Evolutionary conservation across 2,797 vertebrate genomes (phyloP).

Genomic region (Anguilla marmorata): DNA sequence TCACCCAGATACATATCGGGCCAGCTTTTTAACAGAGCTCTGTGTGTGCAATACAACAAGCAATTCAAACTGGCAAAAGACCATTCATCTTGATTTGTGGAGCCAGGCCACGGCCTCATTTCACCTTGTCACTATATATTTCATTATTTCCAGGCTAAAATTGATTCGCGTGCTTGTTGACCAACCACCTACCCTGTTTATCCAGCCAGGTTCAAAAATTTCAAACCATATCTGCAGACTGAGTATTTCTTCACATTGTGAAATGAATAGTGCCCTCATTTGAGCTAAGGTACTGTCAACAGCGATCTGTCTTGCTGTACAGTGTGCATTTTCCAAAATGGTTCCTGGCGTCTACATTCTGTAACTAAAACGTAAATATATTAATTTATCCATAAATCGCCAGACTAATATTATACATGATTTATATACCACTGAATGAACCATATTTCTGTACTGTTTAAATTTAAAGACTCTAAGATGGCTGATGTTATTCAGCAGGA

Average conservation of each 20-base stretch:
- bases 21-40: conserved; percentile 12
- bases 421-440: not conserved
- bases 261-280: not conserved
- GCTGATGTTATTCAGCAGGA: conserved; percentile 41
- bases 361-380: not conserved
- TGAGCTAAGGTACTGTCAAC: not conserved
- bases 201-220: not conserved
- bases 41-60: not conserved
- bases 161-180: not conserved
- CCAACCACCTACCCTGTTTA: not conserved
- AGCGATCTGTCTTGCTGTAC: not conserved
- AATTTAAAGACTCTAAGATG: conserved; percentile 37
- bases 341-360: not conserved
- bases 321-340: not conserved
- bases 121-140: not conserved
- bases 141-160: not conserved
- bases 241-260: not conserved
- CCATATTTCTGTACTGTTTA: conserved; percentile 14
- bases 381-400: not conserved
- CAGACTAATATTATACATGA: not conserved
- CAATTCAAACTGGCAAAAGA: conserved; percentile 1
- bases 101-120: conserved; percentile 15
- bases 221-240: not conserved
- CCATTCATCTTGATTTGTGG: conserved; percentile 20
- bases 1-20: conserved; percentile 3